A percentile compares a stretch with the other conserved stretches of the same genome.
Evolutionary conservation across 2,888 invertebrate species (phyloP).

Genomic region (Mimachlamys varia): DNA sequence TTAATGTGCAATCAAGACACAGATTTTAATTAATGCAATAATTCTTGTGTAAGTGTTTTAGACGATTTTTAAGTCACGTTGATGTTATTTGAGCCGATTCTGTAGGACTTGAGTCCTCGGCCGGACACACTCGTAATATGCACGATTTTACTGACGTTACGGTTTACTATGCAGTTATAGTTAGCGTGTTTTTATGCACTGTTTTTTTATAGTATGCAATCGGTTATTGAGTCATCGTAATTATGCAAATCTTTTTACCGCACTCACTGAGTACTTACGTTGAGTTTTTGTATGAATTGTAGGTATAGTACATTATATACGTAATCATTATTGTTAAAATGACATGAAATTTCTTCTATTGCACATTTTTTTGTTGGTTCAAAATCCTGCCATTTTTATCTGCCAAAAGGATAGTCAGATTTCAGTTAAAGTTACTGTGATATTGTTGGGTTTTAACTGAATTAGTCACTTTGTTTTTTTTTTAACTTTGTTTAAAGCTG

Average conservation of each 20-base stretch:
- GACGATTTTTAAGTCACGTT: neutral
- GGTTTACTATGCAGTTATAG: conserved; percentile 15
- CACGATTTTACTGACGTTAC: conserved; percentile 1
- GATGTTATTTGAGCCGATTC: neutral
- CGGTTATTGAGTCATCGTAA: neutral
- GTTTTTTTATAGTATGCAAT: conserved; percentile 25
- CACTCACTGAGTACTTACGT: neutral
- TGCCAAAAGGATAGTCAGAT: neutral
- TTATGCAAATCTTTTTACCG: conserved; percentile 18
- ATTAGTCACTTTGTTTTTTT: neutral
- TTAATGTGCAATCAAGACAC: neutral
- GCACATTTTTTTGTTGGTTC: conserved; percentile 18
- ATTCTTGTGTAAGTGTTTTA: conserved; percentile 18
- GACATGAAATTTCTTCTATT: neutral
- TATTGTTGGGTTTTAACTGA: conserved; percentile 3
- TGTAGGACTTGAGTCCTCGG: neutral
- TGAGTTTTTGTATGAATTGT: conserved; percentile 28
- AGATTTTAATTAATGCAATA: neutral
- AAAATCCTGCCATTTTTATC: conserved; percentile 24
- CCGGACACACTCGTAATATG: neutral
- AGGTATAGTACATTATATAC: neutral
- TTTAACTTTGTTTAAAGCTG: neutral
- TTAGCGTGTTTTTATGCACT: conserved; percentile 1
- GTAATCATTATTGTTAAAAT: conserved; percentile 3
- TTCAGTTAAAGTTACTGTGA: conserved; percentile 18